Conservation (phyloP, 2,797 vertebrate species). For the Champsocephalus gunnari region DNA sequence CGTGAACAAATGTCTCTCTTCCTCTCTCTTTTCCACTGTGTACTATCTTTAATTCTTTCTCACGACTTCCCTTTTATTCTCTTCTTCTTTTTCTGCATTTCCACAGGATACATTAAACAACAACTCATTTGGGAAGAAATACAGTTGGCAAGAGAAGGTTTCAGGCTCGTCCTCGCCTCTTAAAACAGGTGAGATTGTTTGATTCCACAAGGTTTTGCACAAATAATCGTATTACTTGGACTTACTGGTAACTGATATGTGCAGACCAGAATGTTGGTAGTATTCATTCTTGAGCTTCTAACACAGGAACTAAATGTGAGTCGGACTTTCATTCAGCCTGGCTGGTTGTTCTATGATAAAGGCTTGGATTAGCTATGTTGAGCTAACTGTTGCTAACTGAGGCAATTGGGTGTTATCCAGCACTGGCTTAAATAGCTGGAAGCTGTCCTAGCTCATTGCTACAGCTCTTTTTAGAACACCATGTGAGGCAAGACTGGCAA, state of each 20-base stretch:
- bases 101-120: constrained; percentile 97
- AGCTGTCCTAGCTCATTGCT: constrained; percentile 48
- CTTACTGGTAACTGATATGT: background rate
- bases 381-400: constrained; percentile 33
- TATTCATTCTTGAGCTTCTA: background rate
- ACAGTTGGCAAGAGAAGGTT: constrained; percentile 98
- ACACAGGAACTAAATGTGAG: background rate
- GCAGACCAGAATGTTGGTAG: background rate
- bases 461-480: constrained; percentile 27
- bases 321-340: constrained; percentile 33
- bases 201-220: background rate
- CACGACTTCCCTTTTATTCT: constrained; percentile 17
- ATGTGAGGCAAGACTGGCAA: constrained; percentile 31
- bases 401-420: constrained; percentile 21
- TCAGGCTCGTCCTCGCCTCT: constrained; percentile 93
- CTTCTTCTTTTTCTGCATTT: constrained; percentile 24
- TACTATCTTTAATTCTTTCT: constrained; percentile 20
- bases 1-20: constrained; percentile 23
- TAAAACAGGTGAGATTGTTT: constrained; percentile 90
- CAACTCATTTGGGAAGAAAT: constrained; percentile 98
- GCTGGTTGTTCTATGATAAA: constrained; percentile 21
- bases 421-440: constrained; percentile 19
- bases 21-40: background rate
- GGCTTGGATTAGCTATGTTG: constrained; percentile 36
- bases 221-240: background rate